These are phyloP conservation scores for Gila orcuttii DNA, from an alignment of 2,113 vertebrate species.

Conservation along the genomic window DNA sequence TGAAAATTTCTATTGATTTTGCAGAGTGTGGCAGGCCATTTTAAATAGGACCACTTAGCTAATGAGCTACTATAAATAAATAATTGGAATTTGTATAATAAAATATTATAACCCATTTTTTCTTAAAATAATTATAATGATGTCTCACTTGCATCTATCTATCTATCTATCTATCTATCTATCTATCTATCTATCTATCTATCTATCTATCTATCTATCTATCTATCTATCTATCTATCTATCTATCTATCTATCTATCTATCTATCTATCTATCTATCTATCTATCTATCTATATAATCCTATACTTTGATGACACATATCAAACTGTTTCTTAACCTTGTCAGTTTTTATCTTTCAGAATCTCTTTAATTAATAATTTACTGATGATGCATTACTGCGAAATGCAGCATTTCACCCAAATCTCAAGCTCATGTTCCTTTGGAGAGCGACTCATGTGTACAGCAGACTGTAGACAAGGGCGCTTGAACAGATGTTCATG, in stretches of 20 bases:
- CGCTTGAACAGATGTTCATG: slow-evolving; percentile 18
- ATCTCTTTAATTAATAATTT: background rate
- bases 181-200: background rate
- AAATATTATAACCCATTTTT: too few species aligned
- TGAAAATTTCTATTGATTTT: background rate
- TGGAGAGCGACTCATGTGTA: background rate
- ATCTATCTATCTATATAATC: background rate
- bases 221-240: background rate
- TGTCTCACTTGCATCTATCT: slow-evolving; percentile 1
- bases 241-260: background rate
- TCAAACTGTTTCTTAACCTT: background rate
- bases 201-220: background rate
- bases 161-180: background rate
- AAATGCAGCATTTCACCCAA: background rate
- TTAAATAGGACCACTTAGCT: background rate
- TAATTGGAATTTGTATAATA: too few species aligned
- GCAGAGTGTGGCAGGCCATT: background rate
- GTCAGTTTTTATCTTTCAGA: background rate
- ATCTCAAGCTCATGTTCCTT: background rate
- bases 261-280: background rate
- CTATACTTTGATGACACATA: background rate
- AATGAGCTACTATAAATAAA: background rate
- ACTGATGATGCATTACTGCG: background rate
- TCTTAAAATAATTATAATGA: background rate
- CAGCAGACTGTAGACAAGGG: slow-evolving; percentile 1